Conservation (phyloP, 1,140 invertebrate genomes). For the Hyles vespertilio region DNA sequence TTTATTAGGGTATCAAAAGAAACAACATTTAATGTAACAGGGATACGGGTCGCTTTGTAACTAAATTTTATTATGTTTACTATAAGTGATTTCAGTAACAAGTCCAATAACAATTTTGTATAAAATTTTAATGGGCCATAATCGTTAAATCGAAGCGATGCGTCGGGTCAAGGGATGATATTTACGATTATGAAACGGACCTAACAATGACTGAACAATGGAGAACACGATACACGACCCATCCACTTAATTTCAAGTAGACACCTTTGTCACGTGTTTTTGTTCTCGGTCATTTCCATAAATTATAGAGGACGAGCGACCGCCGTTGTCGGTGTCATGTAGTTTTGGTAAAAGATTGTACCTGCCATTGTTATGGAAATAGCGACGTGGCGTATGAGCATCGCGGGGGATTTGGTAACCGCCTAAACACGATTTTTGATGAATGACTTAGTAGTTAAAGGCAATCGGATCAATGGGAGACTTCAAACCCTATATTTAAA, state of each 20-base stretch:
- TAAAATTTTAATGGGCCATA: constrained; percentile 29
- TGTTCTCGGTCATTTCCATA: constrained; percentile 71
- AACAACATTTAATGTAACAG: neutral
- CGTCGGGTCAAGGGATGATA: constrained; percentile 42
- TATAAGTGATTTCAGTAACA: neutral
- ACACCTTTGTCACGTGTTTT: constrained; percentile 71
- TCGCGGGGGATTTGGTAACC: constrained; percentile 46
- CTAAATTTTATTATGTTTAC: too few relatives aligned
- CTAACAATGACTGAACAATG: constrained; percentile 58
- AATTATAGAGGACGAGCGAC: constrained; percentile 62
- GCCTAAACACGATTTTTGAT: constrained; percentile 18
- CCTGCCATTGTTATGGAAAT: constrained; percentile 69
- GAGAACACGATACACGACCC: constrained; percentile 57
- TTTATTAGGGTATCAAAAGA: too few relatives aligned
- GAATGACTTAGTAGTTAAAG: constrained; percentile 7
- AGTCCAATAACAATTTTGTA: constrained; percentile 15
- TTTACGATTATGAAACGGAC: constrained; percentile 49
- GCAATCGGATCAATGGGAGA: too few relatives aligned
- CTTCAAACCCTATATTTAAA: too few relatives aligned
- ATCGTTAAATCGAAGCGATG: constrained; percentile 27
- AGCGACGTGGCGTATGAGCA: constrained; percentile 50
- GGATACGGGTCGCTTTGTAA: too few relatives aligned
- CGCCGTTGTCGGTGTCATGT: constrained; percentile 42
- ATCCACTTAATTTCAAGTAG: constrained; percentile 72
- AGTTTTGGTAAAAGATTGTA: constrained; percentile 41